Percentiles rank a stretch among this genome's conserved stretches.
Conservation (phyloP, 2,888 invertebrate genomes). For the Sphaeridia pumilis region DNA sequence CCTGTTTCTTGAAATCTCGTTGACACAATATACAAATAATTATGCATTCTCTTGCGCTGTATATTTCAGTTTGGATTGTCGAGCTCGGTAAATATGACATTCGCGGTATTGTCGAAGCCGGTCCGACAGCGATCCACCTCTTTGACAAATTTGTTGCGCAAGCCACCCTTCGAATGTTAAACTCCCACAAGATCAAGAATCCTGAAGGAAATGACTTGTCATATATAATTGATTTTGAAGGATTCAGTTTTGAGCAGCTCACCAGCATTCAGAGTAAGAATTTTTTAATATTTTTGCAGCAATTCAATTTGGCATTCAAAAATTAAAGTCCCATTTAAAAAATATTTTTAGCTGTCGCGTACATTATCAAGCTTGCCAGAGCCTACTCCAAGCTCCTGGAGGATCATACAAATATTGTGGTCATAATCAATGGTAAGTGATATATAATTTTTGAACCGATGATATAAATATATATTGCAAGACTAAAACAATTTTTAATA, state of each 20-base stretch:
- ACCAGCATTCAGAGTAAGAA: not conserved
- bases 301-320: too few species aligned
- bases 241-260: not conserved
- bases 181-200: not conserved
- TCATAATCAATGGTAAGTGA: not conserved
- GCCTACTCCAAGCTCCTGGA: not conserved
- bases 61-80: not conserved
- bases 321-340: too few species aligned
- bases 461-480: too few species aligned
- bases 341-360: not conserved
- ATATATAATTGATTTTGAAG: not conserved
- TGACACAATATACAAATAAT: too few species aligned
- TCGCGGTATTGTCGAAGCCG: not conserved
- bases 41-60: too few species aligned
- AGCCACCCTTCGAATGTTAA: not conserved
- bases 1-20: not conserved
- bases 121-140: not conserved
- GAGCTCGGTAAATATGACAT: constrained; percentile 1
- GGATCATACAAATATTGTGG: not conserved
- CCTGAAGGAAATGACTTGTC: not conserved
- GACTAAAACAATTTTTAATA: too few species aligned
- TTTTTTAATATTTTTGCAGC: too few species aligned
- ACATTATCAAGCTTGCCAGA: not conserved
- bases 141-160: not conserved
- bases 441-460: not conserved